Base-by-base conservation (phyloP, 2,888 invertebrate genomes). In the Saturnia pavonia region DNA sequence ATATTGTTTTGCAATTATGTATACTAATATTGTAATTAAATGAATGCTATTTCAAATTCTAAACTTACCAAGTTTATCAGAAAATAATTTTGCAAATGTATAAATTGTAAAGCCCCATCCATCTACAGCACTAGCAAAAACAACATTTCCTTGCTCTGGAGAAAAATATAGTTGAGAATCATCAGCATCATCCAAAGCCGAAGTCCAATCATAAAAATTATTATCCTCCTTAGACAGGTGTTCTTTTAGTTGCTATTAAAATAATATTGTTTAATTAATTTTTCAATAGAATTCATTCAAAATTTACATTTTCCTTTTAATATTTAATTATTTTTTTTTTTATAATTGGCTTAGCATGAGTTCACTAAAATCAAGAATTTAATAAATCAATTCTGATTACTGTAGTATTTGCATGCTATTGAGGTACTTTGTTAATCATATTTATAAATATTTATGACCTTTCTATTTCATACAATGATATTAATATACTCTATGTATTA, bases 111-210 rank as follows among this genome's bases (percentile, higher is more conserved):
- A 95, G 19, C 94, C 94, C 99, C 99, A 99, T 11, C 99, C 99
- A 91, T 99, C 99, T 14, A 97, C 95, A 22, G 99, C 99, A 85
- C 99, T 98, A 1, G 98, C 97, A 94, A 99, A 99, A 8, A 99
- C 95, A 0, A 99, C 99, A 94, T 99, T 99, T 22, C 99, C 99
- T 80, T 95, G 96, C 78, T 97, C 97, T 0, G 99, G 99, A 0
- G 97, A 96, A 88, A 99, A 99, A 87, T 98, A 99, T n/a, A 98
- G 90, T 71, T 95, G 94, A 0, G 98, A 97, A 86, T 98, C 98
- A 88, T 98, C 98, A 0, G 95, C 92, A 73, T 97, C 96, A 82
- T 98, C 98, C 51, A 98, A 86, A 4, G 96, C 97, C 0, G 96
- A 96, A 72, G 96, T 96, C 96, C 97, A 97, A 82, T 98, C 97